phyloP scores from a whole-genome alignment of 2,113 vertebrate species.

The Oreochromis spilurus region DNA sequence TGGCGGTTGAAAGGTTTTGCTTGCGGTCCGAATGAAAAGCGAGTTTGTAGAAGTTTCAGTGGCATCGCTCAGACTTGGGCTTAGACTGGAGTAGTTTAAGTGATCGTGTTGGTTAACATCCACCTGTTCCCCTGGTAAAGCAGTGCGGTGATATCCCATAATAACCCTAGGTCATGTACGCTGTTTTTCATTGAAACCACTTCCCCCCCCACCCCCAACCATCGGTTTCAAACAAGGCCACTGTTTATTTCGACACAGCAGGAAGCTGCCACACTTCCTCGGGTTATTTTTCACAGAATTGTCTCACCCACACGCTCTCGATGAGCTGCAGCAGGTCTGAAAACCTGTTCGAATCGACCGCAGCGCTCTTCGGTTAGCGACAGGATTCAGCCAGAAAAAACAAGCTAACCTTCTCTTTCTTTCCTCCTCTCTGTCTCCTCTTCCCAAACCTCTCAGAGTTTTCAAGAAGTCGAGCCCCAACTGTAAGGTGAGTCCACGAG shows the following conservation, averaged over 20 bases:
- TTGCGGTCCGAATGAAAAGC: fast-evolving
- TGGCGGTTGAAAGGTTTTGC: background rate
- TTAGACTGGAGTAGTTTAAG: background rate
- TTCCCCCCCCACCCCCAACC: background rate
- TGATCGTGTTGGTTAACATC: background rate
- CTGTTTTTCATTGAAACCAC: background rate
- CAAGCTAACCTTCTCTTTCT: background rate
- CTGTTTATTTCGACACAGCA: conserved; percentile 7
- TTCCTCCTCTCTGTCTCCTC: background rate
- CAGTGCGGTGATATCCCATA: background rate
- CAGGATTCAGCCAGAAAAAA: background rate
- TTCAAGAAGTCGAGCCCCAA: conserved; percentile 80
- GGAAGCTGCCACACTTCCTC: conserved; percentile 10
- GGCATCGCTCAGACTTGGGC: fast-evolving
- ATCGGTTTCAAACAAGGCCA: background rate
- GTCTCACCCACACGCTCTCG: background rate
- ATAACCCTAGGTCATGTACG: background rate
- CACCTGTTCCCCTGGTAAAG: background rate
- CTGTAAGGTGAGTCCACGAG: conserved; percentile 67
- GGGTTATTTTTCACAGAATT: background rate
- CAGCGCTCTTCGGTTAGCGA: background rate
- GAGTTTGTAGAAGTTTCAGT: background rate
- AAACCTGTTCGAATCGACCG: too few relatives aligned
- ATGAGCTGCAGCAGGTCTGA: background rate
- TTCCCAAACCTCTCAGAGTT: conserved; percentile 52